A percentile compares a stretch with the other conserved stretches of the same genome.
These are phyloP conservation scores for Pongo pygmaeus DNA, from an alignment of 2,113 vertebrate genomes.

Conservation along the genomic window DNA sequence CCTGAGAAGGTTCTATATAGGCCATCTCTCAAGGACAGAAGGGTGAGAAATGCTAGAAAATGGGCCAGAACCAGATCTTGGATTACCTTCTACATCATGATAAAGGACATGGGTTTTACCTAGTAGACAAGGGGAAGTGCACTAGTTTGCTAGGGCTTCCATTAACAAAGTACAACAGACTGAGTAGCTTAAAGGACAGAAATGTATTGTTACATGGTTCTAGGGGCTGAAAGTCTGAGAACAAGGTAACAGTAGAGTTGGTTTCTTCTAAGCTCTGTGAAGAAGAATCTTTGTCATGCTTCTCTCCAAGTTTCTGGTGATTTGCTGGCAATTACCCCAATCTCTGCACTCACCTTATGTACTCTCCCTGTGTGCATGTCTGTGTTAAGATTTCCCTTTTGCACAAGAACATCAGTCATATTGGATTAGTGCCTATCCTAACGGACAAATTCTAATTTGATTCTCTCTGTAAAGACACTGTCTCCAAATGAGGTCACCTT, in stretches of 20 bases:
- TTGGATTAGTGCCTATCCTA: not conserved
- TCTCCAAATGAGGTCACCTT: not conserved
- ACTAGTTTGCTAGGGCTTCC: not conserved
- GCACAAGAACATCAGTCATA: not conserved
- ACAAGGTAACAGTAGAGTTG: rapidly evolving
- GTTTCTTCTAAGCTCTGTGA: not conserved
- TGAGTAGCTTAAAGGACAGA: not conserved
- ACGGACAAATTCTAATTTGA: not conserved
- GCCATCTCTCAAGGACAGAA: not conserved
- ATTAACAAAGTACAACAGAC: not conserved
- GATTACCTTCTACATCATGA: not conserved
- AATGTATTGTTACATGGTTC: not conserved
- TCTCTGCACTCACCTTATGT: not conserved
- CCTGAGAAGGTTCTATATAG: not conserved
- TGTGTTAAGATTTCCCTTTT: not conserved
- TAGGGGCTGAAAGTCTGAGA: not conserved
- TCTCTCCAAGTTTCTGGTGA: not conserved
- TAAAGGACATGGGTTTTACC: not conserved
- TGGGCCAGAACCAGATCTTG: not conserved
- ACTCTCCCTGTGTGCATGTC: not conserved
- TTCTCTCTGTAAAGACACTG: not conserved
- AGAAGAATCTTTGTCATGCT: not conserved
- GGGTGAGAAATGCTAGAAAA: not conserved
- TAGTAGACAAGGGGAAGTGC: not conserved
- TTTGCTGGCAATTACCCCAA: not conserved